These are phyloP conservation scores for Cossypha niveicapilla DNA, from an alignment of 2,797 vertebrate species.

Conservation along the genomic window DNA sequence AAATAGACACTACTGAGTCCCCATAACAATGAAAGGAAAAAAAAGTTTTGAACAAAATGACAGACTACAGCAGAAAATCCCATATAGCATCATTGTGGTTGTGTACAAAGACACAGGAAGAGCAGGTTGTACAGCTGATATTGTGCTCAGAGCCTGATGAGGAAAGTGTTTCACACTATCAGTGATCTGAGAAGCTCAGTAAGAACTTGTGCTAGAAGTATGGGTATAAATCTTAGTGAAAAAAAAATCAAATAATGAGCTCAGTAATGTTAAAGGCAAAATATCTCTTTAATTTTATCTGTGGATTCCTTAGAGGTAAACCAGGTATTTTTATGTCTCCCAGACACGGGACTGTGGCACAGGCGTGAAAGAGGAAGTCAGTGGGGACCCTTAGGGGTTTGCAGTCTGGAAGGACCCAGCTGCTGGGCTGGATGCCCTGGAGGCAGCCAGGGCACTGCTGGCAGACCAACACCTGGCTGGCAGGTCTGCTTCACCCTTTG, in stretches of 20 bases:
- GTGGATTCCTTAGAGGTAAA: background rate
- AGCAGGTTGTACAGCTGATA: background rate
- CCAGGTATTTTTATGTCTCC: background rate
- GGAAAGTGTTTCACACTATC: background rate
- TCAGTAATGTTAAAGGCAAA: background rate
- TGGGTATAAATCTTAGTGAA: background rate
- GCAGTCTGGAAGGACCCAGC: background rate
- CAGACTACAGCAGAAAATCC: background rate
- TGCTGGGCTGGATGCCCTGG: background rate
- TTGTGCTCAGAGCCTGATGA: background rate
- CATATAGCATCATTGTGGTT: background rate
- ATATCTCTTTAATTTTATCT: background rate
- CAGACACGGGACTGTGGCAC: accelerated
- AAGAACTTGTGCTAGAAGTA: background rate
- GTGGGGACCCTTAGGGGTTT: accelerated
- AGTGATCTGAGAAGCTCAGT: background rate
- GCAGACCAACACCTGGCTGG: background rate
- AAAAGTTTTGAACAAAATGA: background rate
- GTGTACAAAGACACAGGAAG: background rate
- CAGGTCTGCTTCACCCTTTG: background rate
- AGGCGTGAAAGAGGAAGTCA: background rate
- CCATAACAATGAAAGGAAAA: background rate
- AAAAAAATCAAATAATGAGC: background rate
- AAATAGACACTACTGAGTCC: background rate
- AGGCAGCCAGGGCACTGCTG: background rate